Evolutionary conservation across 2,797 vertebrate species (phyloP), one percentile per base, ranked within the genome.

Genomic region (Melopsittacus undulatus): DNA sequence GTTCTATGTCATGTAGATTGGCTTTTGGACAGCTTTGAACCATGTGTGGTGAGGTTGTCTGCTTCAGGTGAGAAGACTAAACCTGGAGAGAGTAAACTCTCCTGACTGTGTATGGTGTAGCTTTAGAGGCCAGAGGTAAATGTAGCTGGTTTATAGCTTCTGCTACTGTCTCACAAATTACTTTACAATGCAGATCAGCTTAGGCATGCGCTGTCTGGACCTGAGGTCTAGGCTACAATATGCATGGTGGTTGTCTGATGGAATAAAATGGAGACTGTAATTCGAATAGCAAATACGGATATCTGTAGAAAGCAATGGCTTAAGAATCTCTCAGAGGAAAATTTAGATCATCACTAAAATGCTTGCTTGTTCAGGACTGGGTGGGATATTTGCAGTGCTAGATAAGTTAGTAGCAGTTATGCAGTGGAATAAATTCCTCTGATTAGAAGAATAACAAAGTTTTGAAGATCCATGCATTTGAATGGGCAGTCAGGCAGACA

Each of bases 401-500:
- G 52, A 32, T 43, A 77, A 83, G 23, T 79, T 89, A 79, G 34
- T 30, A 61, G 61, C 51, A 77, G 89, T 77, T 92, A 89, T 92
- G 93, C 67, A 73, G 34, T 73, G 75, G 94, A 93, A 93, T 93
- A 80, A 84, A 85, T 90, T 90, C 48, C 30, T 85, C 68, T 92
- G 45, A 96, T 96, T 96, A 94, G 46, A 77, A 70, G 34, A 87
- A 80, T 92, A 94, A 95, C 72, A 24, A 85, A 69, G 46, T 88
- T 81, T 92, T 62, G 34, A 89, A 89, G 61, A 96, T 96, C 81
- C 81, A 4, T n/a, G 36, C 0, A 20, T 85, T 94, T 90, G 90
- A 46, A 92, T 96, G 86, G 85, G 64, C 78, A 89, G 86, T 90
- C 95, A 95, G 93, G 94, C 83, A 94, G 88, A 45, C 51, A 87